These are phyloP conservation scores for Benitochromis conjunctus DNA, from an alignment of 2,113 vertebrate genomes.

Conservation along the genomic window DNA sequence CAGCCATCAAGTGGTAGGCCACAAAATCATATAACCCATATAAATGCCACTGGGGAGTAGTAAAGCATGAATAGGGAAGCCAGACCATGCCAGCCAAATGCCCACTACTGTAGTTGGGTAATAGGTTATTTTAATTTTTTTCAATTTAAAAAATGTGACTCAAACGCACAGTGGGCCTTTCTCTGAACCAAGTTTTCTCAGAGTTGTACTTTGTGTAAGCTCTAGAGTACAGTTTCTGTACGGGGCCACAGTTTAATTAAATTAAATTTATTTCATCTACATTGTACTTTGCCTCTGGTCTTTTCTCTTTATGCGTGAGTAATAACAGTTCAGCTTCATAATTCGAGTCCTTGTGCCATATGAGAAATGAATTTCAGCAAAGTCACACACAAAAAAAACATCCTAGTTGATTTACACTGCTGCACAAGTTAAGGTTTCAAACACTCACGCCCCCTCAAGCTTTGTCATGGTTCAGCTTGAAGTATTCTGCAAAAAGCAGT, in stretches of 20 bases:
- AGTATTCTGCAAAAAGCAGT: background rate
- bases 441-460: background rate
- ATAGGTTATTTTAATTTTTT: background rate
- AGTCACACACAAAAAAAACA: background rate
- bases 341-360: background rate
- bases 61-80: background rate
- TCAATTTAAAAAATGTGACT: background rate
- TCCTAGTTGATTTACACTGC: background rate
- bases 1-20: background rate
- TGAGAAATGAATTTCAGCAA: constrained; percentile 11
- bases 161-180: background rate
- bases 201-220: background rate
- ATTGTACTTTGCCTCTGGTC: constrained; percentile 40
- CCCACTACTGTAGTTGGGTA: background rate
- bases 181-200: background rate
- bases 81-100: background rate
- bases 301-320: constrained; percentile 35
- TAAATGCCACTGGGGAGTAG: background rate
- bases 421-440: background rate
- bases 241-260: constrained; percentile 20
- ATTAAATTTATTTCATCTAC: constrained; percentile 30
- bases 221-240: background rate
- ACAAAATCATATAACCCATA: background rate
- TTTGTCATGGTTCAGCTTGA: background rate
- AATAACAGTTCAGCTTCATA: constrained; percentile 2